Base-by-base conservation (phyloP, 2,113 vertebrate species). In the Fulmarus glacialis region DNA sequence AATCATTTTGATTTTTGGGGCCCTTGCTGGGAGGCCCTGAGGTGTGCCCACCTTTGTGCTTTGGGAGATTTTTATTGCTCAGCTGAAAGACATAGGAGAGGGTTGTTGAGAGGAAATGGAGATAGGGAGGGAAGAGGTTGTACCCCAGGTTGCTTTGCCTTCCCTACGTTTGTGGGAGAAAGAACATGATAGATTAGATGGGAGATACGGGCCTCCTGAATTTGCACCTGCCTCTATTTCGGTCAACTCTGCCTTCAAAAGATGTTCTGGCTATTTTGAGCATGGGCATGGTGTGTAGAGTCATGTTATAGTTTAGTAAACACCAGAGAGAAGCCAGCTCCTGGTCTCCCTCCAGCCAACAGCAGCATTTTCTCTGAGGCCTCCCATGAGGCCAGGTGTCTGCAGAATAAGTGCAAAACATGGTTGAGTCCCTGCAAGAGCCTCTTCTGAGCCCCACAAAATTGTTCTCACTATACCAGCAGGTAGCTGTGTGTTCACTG, bases 381-480 rank as follows among this genome's bases (percentile, higher is more conserved):
- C 45, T 53, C 60, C 59, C 14, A 2, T 6, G 34, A 7, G 60
- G 50, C 53, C 40, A 34, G 11, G 13, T 1, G 40, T 27, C 66
- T 77, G 58, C 63, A 55, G 6, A 64, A 18, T 21, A 7, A 9
- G 11, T 0, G 3, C 19, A 30, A 26, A 86, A 11, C 34, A 6
- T 0, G 2, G 12, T 0, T 15, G 12, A 36, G 50, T 26, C 19
- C 34, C 42, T 17, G 10, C 1, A 1, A 30, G n/a, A 78, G 40
- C 45, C n/a, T 45, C 48, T 30, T 4, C 11, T 32, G 75, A 56
- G 42, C 32, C 47, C 50, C 81, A 4, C 18, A 7, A 1, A 10
- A 12, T 19, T 1, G 26, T 45, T 18, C 29, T 21, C 15, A 1
- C 5, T 52, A 1, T 7, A 11, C 18, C 53, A 36, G 86, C 1